Conservation (phyloP, 2,888 invertebrate genomes). For the Thecocarcelia acutangulata region DNA sequence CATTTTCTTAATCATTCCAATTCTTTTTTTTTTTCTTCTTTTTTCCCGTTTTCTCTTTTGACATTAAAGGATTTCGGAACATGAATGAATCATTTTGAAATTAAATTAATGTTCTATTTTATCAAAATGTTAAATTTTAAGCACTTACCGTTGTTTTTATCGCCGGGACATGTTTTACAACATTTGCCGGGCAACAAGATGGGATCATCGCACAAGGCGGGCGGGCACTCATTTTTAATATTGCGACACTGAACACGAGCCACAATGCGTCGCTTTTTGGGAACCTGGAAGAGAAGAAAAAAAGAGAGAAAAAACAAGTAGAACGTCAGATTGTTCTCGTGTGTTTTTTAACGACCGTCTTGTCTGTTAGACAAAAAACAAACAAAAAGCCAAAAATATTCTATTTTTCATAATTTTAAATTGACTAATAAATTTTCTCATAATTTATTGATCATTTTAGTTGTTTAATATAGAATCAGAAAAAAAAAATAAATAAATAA, state of each 20-base stretch:
- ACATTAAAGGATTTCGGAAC: constrained; percentile 36
- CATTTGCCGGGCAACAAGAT: constrained; percentile 92
- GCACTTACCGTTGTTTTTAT: constrained; percentile 86
- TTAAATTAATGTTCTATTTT: not conserved
- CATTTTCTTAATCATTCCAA: no score
- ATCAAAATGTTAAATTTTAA: no score
- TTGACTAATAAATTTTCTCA: constrained; percentile 51
- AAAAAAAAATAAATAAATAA: no score
- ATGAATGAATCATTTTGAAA: constrained; percentile 61
- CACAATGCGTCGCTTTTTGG: constrained; percentile 92
- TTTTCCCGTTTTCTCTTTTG: constrained; percentile 3
- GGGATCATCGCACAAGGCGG: constrained; percentile 92
- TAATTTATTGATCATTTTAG: constrained; percentile 55
- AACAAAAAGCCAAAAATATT: no score
- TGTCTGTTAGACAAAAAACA: no score
- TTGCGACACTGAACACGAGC: constrained; percentile 95
- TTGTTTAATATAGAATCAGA: not conserved
- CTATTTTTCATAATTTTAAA: constrained; percentile 51
- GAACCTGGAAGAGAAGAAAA: constrained; percentile 85
- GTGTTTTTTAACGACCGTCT: no score
- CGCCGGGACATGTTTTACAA: constrained; percentile 95
- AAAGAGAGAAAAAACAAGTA: no score
- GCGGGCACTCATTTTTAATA: constrained; percentile 95
- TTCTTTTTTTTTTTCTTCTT: constrained; percentile 20
- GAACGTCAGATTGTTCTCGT: not conserved